Evolutionary conservation across 2,797 vertebrate species (phyloP).

Genomic region (Notolepis coatsorum): DNA sequence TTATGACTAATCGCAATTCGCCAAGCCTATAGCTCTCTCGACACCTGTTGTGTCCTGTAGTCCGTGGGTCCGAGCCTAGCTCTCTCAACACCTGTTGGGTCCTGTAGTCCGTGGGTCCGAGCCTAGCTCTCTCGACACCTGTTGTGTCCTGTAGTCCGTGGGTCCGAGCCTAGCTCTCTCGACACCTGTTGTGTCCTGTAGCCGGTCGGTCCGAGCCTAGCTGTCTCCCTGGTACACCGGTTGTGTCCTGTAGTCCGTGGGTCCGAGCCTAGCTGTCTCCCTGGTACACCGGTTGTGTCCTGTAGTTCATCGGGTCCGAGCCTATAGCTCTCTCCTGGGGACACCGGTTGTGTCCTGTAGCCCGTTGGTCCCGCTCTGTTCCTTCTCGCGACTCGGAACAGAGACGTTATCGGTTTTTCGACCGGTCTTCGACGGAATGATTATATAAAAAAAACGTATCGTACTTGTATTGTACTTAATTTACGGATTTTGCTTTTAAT

Average conservation of each 20-base stretch:
- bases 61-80: slow-evolving; percentile 66
- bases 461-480: slow-evolving; percentile 40
- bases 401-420: slow-evolving; percentile 56
- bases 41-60: slow-evolving; percentile 79
- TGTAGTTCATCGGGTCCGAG: slow-evolving; percentile 68
- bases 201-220: slow-evolving; percentile 65
- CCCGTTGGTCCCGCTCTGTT: slow-evolving; percentile 58
- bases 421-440: slow-evolving; percentile 61
- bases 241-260: slow-evolving; percentile 69
- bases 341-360: slow-evolving; percentile 78
- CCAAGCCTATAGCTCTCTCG: slow-evolving; percentile 69
- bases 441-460: slow-evolving; percentile 38
- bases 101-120: slow-evolving; percentile 64
- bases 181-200: slow-evolving; percentile 78
- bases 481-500: slow-evolving; percentile 56
- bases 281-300: slow-evolving; percentile 82
- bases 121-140: no score
- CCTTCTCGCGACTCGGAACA: slow-evolving; percentile 64
- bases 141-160: slow-evolving; percentile 71
- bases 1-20: slow-evolving; percentile 83
- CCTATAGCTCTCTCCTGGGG: slow-evolving; percentile 65
- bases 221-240: no score
- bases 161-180: no score
- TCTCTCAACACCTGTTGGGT: slow-evolving; percentile 82
- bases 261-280: no score